Conservation (phyloP, 2,888 invertebrate genomes). For the Lissonota sp. region DNA sequence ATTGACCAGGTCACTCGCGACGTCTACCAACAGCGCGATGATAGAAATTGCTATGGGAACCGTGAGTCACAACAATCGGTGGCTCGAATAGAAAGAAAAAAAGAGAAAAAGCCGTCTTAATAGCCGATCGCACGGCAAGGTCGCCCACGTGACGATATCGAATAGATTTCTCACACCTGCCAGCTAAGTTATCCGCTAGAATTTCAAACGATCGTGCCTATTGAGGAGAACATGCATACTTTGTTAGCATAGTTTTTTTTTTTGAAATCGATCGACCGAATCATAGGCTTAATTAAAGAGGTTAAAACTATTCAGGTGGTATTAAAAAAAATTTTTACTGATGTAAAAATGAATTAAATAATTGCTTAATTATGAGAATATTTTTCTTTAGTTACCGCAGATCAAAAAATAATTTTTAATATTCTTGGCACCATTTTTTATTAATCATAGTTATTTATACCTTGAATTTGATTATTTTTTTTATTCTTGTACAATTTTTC, state of each 20-base stretch:
- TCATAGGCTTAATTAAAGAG: not conserved
- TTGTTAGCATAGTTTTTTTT: not conserved
- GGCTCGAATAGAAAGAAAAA: not conserved
- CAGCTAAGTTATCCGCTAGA: not conserved
- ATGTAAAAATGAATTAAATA: no score
- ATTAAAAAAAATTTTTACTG: no score
- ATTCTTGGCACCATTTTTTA: no score
- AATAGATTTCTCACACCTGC: not conserved
- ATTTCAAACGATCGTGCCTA: conserved; percentile 15
- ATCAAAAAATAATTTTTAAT: no score
- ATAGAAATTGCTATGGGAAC: conserved; percentile 77
- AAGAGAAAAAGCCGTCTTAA: conserved; percentile 70
- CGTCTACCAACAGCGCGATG: not conserved
- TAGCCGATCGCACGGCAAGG: conserved; percentile 78
- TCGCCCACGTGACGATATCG: conserved; percentile 68
- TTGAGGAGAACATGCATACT: no score
- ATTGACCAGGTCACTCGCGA: conserved; percentile 82
- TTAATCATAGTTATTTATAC: no score
- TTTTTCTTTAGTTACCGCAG: no score
- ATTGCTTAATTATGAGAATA: no score
- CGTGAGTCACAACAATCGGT: conserved; percentile 76
- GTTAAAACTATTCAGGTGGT: no score
- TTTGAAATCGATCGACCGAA: conserved; percentile 10
- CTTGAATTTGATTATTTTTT: no score
- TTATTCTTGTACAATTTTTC: no score